These are phyloP conservation scores for Melinaea marsaeus DNA, from an alignment of 2,888 invertebrate species.

Conservation along the genomic window DNA sequence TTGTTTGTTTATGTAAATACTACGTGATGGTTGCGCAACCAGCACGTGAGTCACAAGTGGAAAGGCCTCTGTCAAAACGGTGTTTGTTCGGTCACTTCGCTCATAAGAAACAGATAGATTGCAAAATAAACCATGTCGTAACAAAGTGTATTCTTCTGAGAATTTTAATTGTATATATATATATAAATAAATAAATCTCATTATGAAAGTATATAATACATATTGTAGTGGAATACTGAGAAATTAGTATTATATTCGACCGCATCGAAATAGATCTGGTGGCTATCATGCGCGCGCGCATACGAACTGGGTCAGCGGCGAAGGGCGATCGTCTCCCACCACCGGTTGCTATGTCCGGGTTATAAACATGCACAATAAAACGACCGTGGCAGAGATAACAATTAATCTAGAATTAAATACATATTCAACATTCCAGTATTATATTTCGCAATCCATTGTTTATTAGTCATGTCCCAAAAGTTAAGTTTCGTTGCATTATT, in stretches of 20 bases:
- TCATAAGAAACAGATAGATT: slow-evolving; percentile 22
- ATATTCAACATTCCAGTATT: slow-evolving; percentile 17
- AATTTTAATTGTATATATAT: not conserved
- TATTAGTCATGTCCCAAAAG: slow-evolving; percentile 70
- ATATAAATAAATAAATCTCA: not conserved
- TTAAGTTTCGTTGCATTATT: slow-evolving; percentile 51
- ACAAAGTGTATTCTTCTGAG: not conserved
- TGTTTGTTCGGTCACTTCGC: slow-evolving; percentile 34
- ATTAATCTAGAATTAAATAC: not conserved
- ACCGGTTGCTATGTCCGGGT: slow-evolving; percentile 37
- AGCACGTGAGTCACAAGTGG: slow-evolving; percentile 34
- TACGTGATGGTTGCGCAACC: slow-evolving; percentile 32
- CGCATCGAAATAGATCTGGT: slow-evolving; percentile 36
- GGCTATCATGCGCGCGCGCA: slow-evolving; percentile 32
- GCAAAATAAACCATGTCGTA: slow-evolving; percentile 22
- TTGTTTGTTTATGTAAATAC: slow-evolving; percentile 26
- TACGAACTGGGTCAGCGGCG: slow-evolving; percentile 41
- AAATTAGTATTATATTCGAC: slow-evolving; percentile 20
- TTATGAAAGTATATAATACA: slow-evolving; percentile 17
- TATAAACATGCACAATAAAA: not conserved
- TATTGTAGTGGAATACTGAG: not conserved
- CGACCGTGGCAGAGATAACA: not conserved
- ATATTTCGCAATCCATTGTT: slow-evolving; percentile 55
- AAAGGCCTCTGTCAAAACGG: slow-evolving; percentile 35
- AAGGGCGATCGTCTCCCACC: slow-evolving; percentile 41